These are phyloP conservation scores for Isoperla grammatica DNA, from an alignment of 2,888 invertebrate species.

Conservation along the genomic window DNA sequence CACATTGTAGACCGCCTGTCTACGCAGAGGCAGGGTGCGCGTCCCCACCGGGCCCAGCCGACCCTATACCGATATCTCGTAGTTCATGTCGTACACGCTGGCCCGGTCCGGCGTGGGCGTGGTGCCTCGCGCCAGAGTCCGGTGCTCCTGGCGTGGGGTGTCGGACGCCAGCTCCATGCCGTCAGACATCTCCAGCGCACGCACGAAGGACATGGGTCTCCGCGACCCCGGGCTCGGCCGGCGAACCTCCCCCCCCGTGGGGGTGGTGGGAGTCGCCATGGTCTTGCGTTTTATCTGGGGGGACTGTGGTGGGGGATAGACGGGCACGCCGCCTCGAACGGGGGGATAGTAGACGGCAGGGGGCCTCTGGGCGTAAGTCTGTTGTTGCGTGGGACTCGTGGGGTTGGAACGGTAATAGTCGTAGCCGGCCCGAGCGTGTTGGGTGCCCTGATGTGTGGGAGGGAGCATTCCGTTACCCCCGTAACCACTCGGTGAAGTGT, in stretches of 20 bases:
- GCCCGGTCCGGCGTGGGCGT: conserved; percentile 74
- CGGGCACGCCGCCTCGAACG: conserved; percentile 60
- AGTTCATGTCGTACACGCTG: conserved; percentile 91
- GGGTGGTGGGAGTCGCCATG: conserved; percentile 42
- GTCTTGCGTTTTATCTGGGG: conserved; percentile 52
- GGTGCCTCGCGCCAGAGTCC: conserved; percentile 41
- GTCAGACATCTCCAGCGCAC: conserved; percentile 85
- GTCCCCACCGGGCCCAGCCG: conserved; percentile 32
- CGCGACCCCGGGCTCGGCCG: conserved; percentile 41
- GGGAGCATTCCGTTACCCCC: conserved; percentile 24
- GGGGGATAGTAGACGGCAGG: conserved; percentile 53
- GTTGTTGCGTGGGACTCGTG: conserved; percentile 62
- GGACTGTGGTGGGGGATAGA: conserved; percentile 56
- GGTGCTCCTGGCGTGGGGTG: conserved; percentile 39
- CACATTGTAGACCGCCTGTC: conserved; percentile 22
- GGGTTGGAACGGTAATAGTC: conserved; percentile 65
- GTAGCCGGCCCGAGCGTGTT: conserved; percentile 34
- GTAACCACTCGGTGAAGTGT: conserved; percentile 63
- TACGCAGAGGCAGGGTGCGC: conserved; percentile 28
- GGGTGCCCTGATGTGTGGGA: conserved; percentile 34
- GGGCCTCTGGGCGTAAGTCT: conserved; percentile 39
- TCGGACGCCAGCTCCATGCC: conserved; percentile 69
- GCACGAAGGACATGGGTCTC: conserved; percentile 82
- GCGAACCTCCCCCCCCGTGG: conserved; percentile 40
- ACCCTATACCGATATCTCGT: conserved; percentile 89